Evolutionary conservation across 2,888 invertebrate species (phyloP), one percentile per base, ranked within the genome.

Genomic region (Lithosia quadra): DNA sequence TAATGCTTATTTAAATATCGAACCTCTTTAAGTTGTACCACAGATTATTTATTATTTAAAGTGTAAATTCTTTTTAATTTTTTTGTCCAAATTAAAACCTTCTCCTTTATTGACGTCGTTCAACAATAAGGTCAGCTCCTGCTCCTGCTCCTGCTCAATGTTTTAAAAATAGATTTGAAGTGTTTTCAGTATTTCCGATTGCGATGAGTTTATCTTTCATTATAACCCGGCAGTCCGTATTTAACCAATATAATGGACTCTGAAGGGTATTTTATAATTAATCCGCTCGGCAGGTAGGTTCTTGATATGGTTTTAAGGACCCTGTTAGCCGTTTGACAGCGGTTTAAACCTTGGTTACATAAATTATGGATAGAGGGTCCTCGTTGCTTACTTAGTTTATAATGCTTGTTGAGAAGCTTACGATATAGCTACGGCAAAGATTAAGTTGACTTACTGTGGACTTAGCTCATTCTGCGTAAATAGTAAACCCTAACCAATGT

Each of bases 251-350:
- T n/a, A 61, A 43, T 28, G 43, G 24, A 61, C 18, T 39, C 18
- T 43, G 24, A 24, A 36, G 36, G 61, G 28, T 18, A 43, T 43
- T 28, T 62, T n/a, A 43, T 62, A 62, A 62, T 49, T 62, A 62
- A 62, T 62, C 43, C n/a, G 43, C 13, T 62, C 43, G 43, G 43
- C n/a, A 43, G 61, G 61, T 43, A 10, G 61, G 24, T 11, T 60
- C 36, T 22, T 60, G 15, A 36, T 22, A 60, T 43, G 24, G 61
- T 28, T 61, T 18, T 15, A 39, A 43, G 36, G 60, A 39, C 43
- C 61, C 8, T 60, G 43, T 43, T 43, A 39, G 24, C 18, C 24
- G 43, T 22, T 39, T 60, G 36, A 60, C 60, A 60, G 22, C 36
- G 39, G 60, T 15, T 22, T n/a, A 39, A 60, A 60, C 59, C 34